Conservation (phyloP, 2,797 vertebrate genomes). For the Eleutherodactylus coqui region DNA sequence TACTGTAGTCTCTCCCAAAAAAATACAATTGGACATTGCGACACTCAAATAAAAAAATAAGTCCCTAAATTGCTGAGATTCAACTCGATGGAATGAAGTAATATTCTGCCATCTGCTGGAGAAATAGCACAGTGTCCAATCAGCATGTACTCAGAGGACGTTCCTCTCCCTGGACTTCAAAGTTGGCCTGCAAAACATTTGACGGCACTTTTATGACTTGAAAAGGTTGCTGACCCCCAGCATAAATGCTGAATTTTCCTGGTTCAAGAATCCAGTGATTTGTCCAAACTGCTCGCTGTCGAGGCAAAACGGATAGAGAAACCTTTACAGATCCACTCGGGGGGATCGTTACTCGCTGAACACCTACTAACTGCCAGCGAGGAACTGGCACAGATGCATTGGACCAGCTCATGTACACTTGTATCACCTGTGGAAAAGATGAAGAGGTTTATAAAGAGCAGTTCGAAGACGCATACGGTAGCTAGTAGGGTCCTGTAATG, state of each 20-base stretch:
- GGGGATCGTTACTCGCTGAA: constrained; percentile 59
- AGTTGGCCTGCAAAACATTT: constrained; percentile 51
- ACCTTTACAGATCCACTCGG: constrained; percentile 59
- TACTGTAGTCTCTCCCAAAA: neutral
- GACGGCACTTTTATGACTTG: constrained; percentile 61
- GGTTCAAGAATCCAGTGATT: constrained; percentile 68
- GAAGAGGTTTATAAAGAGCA: neutral
- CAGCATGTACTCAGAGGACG: constrained; percentile 61
- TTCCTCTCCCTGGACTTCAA: constrained; percentile 29
- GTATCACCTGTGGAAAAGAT: constrained; percentile 67
- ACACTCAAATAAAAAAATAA: neutral
- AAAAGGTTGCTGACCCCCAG: constrained; percentile 68
- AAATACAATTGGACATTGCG: neutral
- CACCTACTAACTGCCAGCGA: constrained; percentile 72
- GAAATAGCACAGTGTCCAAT: neutral
- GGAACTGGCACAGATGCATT: constrained; percentile 66
- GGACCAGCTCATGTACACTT: constrained; percentile 73
- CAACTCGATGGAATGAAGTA: neutral
- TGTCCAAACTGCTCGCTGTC: constrained; percentile 68
- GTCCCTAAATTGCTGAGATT: neutral
- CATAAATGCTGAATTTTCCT: constrained; percentile 67
- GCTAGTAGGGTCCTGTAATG: neutral
- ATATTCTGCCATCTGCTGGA: constrained; percentile 2
- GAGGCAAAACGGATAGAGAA: constrained; percentile 57
- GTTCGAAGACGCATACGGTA: neutral